Base-by-base conservation (phyloP, 2,113 vertebrate species). In the Cryptomyrus ogoouensis region DNA sequence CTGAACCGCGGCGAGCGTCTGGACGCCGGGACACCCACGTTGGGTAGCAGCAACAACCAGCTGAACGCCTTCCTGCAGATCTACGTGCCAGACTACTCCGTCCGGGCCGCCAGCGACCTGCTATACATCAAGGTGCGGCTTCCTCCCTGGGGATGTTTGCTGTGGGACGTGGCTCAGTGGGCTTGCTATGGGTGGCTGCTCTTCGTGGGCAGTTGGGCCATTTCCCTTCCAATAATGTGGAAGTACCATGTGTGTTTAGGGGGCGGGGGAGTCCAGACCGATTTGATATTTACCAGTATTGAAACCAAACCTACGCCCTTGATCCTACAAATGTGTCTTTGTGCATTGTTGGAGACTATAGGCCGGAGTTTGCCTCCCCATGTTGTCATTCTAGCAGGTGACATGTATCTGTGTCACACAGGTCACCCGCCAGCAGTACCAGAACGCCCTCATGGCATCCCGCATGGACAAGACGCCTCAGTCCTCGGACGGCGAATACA, bases 381-480 rank as follows among this genome's bases (percentile, higher is more conserved):
- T 44, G 21, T 47, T 84, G 15, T 47, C 44, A 42, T 84, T n/a
- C 44, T 84, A 84, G 21, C 44, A 47, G 83, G 44, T 84, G 83
- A 84, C 24, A 4, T 47, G 83, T 31, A 7, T 42, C 74, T 84
- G 39, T 84, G 42, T 84, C n/a, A 17, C 47, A 24, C 93, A 99
- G 98, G 97, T 99, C 93, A 98, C 98, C 53, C 97, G 98, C 88
- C 98, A 99, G 95, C 98, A 99, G 95, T 99, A 99, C 96, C 98
- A 99, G 97, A 99, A 99, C 89, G 98, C 98, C 89, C 94, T 99
- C 91, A 97, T 99, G 98, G 98, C 97, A 80, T 99, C 98, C n/a
- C 96, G 97, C 93, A 98, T 99, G 97, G 98, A 99, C 96, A 99
- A 98, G 96, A 99, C 98, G 21, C 98, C 98, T 88, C 98, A 99